phyloP scores from a whole-genome alignment of 1,140 invertebrate species.

The Leptoteleia sp. region DNA sequence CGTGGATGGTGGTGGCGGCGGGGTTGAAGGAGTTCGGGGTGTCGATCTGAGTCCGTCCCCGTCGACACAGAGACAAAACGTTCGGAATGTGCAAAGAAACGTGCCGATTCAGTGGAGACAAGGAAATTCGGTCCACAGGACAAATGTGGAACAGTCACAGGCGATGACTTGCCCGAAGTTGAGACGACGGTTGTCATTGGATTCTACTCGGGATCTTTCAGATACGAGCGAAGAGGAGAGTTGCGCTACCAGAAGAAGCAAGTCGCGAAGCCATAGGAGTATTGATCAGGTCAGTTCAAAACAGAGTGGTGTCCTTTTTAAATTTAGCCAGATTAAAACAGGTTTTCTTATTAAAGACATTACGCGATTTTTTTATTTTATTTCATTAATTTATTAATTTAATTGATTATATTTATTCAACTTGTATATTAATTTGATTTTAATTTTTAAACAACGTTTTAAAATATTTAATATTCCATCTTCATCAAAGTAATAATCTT shows the following conservation, averaged over 20 bases:
- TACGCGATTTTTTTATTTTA: no score
- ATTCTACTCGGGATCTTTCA: slow-evolving; percentile 86
- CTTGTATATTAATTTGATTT: no score
- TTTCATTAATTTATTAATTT: no score
- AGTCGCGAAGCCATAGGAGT: slow-evolving; percentile 83
- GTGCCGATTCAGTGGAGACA: slow-evolving; percentile 77
- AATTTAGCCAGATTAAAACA: no score
- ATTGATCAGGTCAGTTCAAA: no score
- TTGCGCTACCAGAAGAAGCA: slow-evolving; percentile 78
- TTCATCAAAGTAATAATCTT: no score
- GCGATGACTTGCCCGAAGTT: slow-evolving; percentile 75
- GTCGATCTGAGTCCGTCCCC: slow-evolving; percentile 79
- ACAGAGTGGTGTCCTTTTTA: no score
- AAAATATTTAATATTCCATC: no score
- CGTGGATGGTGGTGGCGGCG: slow-evolving; percentile 72
- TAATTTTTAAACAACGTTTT: no score
- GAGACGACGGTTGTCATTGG: slow-evolving; percentile 85
- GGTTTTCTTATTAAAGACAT: no score
- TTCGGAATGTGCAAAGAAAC: slow-evolving; percentile 82
- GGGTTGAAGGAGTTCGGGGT: slow-evolving; percentile 75
- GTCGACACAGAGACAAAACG: slow-evolving; percentile 73
- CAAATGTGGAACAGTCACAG: slow-evolving; percentile 73
- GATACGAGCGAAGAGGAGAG: slow-evolving; percentile 85
- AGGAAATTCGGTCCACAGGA: slow-evolving; percentile 68
- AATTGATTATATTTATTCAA: no score